These are phyloP conservation scores for Sturmia bella DNA, from an alignment of 2,888 invertebrate genomes.

Conservation along the genomic window DNA sequence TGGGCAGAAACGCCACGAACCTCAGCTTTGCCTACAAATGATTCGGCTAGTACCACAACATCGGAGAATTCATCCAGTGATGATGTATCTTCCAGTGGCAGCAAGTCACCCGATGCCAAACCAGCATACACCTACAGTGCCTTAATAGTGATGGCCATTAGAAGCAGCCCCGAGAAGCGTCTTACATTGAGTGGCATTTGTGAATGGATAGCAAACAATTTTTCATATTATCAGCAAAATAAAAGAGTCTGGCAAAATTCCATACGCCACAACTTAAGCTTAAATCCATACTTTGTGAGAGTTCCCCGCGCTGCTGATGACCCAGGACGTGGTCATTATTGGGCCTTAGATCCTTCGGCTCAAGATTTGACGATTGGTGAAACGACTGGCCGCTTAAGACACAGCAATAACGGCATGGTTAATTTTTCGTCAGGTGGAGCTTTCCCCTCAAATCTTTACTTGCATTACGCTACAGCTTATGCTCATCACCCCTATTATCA, in stretches of 20 bases:
- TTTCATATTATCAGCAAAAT: slow-evolving; percentile 97
- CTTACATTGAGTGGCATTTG: slow-evolving; percentile 97
- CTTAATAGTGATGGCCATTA: slow-evolving; percentile 98
- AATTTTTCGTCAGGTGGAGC: slow-evolving; percentile 31
- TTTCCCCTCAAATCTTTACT: slow-evolving; percentile 40
- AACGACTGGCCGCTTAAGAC: slow-evolving; percentile 95
- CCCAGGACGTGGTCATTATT: slow-evolving; percentile 99
- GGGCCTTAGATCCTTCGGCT: slow-evolving; percentile 97
- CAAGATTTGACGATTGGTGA: slow-evolving; percentile 99
- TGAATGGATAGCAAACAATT: slow-evolving; percentile 98
- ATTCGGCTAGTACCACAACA: slow-evolving; percentile 25
- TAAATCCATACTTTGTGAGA: slow-evolving; percentile 98
- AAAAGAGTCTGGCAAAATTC: slow-evolving; percentile 99
- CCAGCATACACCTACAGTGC: slow-evolving; percentile 99
- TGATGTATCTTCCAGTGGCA: slow-evolving; percentile 44
- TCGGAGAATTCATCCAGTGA: slow-evolving; percentile 49
- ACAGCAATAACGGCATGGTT: slow-evolving; percentile 80
- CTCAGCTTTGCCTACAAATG: slow-evolving; percentile 39
- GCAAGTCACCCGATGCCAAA: slow-evolving; percentile 82
- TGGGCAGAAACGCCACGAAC: background rate
- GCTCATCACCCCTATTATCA: slow-evolving; percentile 73
- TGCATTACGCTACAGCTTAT: slow-evolving; percentile 46
- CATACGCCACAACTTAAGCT: slow-evolving; percentile 83
- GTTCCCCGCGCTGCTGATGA: slow-evolving; percentile 97
- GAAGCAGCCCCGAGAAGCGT: slow-evolving; percentile 94